Percentiles rank a stretch among this genome's conserved stretches.
Evolutionary conservation across 2,113 vertebrate genomes (phyloP).

Genomic region (Nicator chloris): DNA sequence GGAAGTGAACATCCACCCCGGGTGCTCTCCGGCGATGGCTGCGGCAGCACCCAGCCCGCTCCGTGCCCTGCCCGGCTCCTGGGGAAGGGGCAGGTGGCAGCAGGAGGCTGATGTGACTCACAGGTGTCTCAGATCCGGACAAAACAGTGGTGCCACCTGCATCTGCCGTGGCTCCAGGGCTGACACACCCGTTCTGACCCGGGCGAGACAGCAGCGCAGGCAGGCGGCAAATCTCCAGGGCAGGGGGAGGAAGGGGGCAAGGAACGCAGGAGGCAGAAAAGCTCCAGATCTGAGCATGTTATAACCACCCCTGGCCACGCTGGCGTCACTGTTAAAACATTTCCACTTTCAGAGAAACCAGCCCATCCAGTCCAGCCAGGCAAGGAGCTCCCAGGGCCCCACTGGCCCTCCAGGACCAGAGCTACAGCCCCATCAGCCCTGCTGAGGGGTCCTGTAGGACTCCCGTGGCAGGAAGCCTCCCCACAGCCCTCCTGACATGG

Average conservation of each 20-base stretch:
- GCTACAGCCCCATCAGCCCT: background rate
- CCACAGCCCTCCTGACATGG: background rate
- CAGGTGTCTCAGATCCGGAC: background rate
- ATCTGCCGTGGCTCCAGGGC: background rate
- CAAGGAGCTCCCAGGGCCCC: background rate
- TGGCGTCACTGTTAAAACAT: conserved; percentile 53
- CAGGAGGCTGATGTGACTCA: background rate
- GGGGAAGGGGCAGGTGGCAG: background rate
- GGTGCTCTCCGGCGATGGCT: background rate
- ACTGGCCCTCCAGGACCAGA: background rate
- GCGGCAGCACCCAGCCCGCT: background rate
- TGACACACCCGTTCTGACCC: background rate
- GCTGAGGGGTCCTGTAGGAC: background rate
- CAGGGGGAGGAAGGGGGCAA: background rate
- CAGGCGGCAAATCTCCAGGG: background rate
- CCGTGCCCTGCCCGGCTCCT: accelerated
- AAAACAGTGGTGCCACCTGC: background rate
- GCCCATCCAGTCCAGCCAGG: conserved; percentile 32
- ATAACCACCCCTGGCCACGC: background rate
- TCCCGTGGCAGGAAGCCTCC: background rate
- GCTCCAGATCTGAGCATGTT: conserved; percentile 16
- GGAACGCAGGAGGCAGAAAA: conserved; percentile 1
- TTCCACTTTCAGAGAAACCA: conserved; percentile 41
- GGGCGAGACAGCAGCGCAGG: background rate
- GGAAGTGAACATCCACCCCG: background rate